phyloP scores from a whole-genome alignment of 2,888 invertebrate genomes.

The Noctuana brunneofusca region DNA sequence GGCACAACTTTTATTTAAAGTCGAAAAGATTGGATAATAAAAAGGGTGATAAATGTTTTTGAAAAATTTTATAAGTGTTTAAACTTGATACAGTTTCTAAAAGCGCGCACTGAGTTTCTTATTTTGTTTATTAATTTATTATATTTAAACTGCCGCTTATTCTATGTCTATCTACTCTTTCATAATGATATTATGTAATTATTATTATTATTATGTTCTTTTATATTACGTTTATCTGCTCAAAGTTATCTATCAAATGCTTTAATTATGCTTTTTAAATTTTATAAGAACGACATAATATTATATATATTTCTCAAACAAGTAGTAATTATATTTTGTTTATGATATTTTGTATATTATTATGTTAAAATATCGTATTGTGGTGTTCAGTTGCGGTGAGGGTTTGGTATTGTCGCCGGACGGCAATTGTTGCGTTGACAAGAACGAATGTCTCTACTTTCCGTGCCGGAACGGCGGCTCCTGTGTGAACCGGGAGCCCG shows the following conservation, averaged over 20 bases:
- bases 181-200: conserved; percentile 10
- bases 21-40: conserved; percentile 8
- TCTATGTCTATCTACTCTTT: conserved; percentile 14
- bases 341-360: conserved; percentile 43
- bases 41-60: conserved; percentile 12
- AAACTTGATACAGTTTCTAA: conserved; percentile 32
- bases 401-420: conserved; percentile 95
- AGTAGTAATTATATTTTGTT: conserved; percentile 31
- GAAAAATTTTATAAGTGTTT: conserved; percentile 19
- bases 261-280: conserved; percentile 4
- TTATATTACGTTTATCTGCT: conserved; percentile 10
- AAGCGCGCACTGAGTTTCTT: conserved; percentile 49
- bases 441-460: conserved; percentile 96
- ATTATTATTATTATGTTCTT: conserved; percentile 7
- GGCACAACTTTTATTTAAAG: conserved; percentile 18
- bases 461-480: conserved; percentile 96
- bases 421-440: conserved; percentile 96
- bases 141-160: conserved; percentile 25
- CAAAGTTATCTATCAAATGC: conserved; percentile 13
- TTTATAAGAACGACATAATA: background rate
- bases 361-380: conserved; percentile 54
- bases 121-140: conserved; percentile 24
- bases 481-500: conserved; percentile 95
- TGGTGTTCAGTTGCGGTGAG: conserved; percentile 92
- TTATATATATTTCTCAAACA: conserved; percentile 29